Percentiles rank a stretch among this genome's conserved stretches.
These are phyloP conservation scores for Xestia ashworthii DNA, from an alignment of 2,888 invertebrate genomes.

Conservation along the genomic window DNA sequence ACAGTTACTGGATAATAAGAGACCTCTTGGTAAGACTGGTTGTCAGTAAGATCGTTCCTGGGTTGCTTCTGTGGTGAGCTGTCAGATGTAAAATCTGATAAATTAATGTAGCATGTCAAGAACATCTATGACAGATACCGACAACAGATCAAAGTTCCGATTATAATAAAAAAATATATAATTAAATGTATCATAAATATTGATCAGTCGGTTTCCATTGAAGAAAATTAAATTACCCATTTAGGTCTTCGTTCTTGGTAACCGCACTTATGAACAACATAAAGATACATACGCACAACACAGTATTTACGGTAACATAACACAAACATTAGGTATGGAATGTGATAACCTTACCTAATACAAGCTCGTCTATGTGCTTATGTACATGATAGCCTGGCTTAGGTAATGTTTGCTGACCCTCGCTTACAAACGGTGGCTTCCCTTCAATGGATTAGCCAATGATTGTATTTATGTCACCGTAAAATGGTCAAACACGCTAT, in stretches of 20 bases:
- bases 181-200: constrained; percentile 24
- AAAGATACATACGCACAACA: not conserved
- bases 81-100: too few species aligned
- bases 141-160: not conserved
- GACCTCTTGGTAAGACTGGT: too few species aligned
- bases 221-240: constrained; percentile 4
- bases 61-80: too few species aligned
- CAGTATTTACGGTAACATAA: constrained; percentile 23
- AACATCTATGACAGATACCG: too few species aligned
- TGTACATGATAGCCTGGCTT: constrained; percentile 28
- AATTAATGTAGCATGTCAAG: too few species aligned
- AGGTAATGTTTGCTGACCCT: constrained; percentile 52
- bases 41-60: too few species aligned
- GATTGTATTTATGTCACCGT: too few species aligned
- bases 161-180: not conserved
- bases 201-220: constrained; percentile 26
- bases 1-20: too few species aligned
- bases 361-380: not conserved
- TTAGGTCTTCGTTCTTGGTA: constrained; percentile 9
- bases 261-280: not conserved
- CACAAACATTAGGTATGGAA: constrained; percentile 19
- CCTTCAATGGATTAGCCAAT: constrained; percentile 43
- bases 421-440: constrained; percentile 29
- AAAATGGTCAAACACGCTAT: too few species aligned
- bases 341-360: constrained; percentile 40